Evolutionary conservation across 1,140 invertebrate species (phyloP).

Genomic region (Eulimnadia texana): DNA sequence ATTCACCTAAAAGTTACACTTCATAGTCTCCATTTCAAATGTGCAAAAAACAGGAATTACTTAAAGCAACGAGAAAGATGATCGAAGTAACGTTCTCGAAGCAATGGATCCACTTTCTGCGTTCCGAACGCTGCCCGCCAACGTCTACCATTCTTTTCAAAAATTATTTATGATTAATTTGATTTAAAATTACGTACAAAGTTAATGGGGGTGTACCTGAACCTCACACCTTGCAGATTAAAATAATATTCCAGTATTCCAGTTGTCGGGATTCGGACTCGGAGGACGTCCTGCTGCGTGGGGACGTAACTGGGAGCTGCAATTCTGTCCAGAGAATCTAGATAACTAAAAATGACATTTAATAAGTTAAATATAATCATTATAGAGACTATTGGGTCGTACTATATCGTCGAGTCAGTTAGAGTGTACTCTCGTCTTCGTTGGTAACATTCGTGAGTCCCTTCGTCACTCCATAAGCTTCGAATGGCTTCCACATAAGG

Average conservation of each 20-base stretch:
- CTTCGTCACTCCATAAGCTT: constrained; percentile 42
- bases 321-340: constrained; percentile 77
- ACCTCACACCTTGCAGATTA: neutral
- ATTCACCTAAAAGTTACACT: constrained; percentile 24
- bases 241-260: neutral
- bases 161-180: constrained; percentile 26
- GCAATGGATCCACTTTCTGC: constrained; percentile 45
- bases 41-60: too few species aligned
- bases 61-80: constrained; percentile 43
- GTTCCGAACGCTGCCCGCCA: constrained; percentile 40
- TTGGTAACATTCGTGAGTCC: constrained; percentile 53
- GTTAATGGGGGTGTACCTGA: neutral
- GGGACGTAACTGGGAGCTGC: constrained; percentile 79
- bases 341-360: too few species aligned
- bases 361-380: too few species aligned
- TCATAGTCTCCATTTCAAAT: too few species aligned
- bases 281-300: constrained; percentile 40
- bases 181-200: neutral
- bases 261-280: neutral
- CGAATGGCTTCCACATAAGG: constrained; percentile 45
- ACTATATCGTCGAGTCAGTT: constrained; percentile 54
- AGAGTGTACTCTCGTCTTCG: constrained; percentile 49
- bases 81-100: constrained; percentile 47
- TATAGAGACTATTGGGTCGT: too few species aligned
- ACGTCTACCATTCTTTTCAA: constrained; percentile 59